Evolutionary conservation across 2,888 invertebrate species (phyloP).

Genomic region (Drosophila austrosaltans): DNA sequence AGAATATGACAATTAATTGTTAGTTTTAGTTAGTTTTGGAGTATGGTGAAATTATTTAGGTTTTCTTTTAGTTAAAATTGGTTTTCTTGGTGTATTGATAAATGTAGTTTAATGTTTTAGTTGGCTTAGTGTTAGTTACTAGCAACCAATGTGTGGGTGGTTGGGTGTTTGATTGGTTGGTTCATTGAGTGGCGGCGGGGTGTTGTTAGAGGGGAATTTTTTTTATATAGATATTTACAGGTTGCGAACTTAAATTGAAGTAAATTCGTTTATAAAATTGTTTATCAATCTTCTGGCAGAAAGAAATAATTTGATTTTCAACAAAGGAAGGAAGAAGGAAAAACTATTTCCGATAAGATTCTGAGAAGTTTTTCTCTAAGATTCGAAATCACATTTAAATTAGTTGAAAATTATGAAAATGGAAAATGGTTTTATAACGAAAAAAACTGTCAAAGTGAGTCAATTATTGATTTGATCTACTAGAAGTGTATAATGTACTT

Average conservation of each 20-base stretch:
- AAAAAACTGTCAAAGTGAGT: too few species aligned
- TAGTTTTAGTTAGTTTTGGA: conserved; percentile 42
- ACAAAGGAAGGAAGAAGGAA: not conserved
- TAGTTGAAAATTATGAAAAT: not conserved
- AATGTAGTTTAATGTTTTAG: conserved; percentile 23
- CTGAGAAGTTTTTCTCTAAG: not conserved
- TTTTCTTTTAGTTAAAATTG: not conserved
- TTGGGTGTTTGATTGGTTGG: not conserved
- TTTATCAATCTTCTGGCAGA: not conserved
- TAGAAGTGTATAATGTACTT: not conserved
- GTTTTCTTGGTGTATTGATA: not conserved
- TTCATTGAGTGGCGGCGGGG: not conserved
- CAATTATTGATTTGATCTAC: too few species aligned
- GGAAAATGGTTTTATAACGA: too few species aligned
- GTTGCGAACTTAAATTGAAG: not conserved
- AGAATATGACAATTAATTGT: conserved; percentile 50
- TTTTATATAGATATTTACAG: not conserved
- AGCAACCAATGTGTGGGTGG: conserved; percentile 42
- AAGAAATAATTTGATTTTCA: not conserved
- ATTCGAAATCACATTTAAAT: not conserved
- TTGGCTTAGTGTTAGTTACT: conserved; percentile 19
- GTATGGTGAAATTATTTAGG: not conserved
- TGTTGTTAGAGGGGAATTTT: not conserved
- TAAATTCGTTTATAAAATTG: not conserved
- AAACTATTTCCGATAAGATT: not conserved